phyloP scores from a whole-genome alignment of 2,797 vertebrate species.

The Melanotaenia parkinsoni region DNA sequence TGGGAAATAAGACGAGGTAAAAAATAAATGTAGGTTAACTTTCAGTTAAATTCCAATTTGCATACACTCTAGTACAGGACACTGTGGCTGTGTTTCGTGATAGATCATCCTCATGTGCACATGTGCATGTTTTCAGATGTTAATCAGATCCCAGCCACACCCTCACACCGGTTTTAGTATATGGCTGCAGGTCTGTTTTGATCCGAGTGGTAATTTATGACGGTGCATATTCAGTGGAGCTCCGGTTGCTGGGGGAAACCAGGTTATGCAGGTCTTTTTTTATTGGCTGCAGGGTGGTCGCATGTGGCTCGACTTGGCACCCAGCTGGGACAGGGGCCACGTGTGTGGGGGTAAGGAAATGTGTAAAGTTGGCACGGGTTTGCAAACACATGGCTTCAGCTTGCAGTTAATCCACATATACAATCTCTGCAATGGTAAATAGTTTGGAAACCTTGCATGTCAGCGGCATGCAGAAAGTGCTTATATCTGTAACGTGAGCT shows the following conservation, averaged over 20 bases:
- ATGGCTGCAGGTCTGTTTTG: constrained; percentile 53
- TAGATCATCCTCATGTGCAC: constrained; percentile 28
- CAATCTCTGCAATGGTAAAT: constrained; percentile 12
- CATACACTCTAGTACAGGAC: constrained; percentile 17
- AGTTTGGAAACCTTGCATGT: constrained; percentile 35
- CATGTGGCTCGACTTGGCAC: constrained; percentile 26
- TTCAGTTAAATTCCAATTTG: constrained; percentile 33
- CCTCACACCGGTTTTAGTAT: constrained; percentile 44
- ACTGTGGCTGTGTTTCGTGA: constrained; percentile 38
- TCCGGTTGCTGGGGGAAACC: constrained; percentile 49
- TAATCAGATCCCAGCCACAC: constrained; percentile 54
- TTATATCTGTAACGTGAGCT: constrained; percentile 28
- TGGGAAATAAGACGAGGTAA: constrained; percentile 18
- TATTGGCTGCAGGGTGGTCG: constrained; percentile 48
- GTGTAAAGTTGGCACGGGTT: constrained; percentile 48
- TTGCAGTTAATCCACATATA: constrained; percentile 47
- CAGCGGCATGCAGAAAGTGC: constrained; percentile 17
- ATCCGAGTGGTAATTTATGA: constrained; percentile 54
- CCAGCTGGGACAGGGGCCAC: constrained; percentile 53
- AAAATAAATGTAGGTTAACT: constrained; percentile 28
- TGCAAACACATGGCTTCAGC: constrained; percentile 58
- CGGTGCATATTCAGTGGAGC: constrained; percentile 48
- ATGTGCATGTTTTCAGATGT: constrained; percentile 40
- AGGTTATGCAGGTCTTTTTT: constrained; percentile 10
- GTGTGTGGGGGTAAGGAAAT: constrained; percentile 43